phyloP scores from a whole-genome alignment of 2,113 vertebrate species.

The Lota lota region DNA sequence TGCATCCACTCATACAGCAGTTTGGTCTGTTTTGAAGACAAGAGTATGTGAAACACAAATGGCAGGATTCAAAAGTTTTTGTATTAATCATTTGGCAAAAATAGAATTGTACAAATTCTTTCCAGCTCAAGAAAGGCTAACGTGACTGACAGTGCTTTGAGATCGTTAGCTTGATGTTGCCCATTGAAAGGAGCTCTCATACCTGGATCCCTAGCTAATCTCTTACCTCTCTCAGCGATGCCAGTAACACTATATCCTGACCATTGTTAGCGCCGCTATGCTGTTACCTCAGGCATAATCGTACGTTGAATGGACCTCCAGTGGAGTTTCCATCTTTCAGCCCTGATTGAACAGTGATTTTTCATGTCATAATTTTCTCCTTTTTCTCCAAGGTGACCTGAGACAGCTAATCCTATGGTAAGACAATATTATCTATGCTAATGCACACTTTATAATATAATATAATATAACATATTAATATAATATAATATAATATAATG shows the following conservation, averaged over 20 bases:
- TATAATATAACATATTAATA: background rate
- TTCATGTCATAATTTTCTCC: constrained; percentile 16
- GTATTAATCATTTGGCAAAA: no score
- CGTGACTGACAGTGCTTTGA: constrained; percentile 64
- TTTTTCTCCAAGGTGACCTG: constrained; percentile 76
- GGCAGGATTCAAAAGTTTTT: no score
- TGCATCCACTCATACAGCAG: no score
- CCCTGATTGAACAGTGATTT: constrained; percentile 56
- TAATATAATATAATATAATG: background rate
- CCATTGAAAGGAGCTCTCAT: constrained; percentile 56
- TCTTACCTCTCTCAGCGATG: constrained; percentile 65
- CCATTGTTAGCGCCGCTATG: constrained; percentile 64
- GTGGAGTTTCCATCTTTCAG: constrained; percentile 42
- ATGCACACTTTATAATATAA: background rate
- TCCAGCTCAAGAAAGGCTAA: constrained; percentile 35
- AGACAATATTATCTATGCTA: constrained; percentile 39
- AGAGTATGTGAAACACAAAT: no score
- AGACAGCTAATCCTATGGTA: constrained; percentile 86
- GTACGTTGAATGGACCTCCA: constrained; percentile 30
- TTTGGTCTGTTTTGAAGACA: no score
- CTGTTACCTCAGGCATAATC: constrained; percentile 50
- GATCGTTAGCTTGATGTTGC: constrained; percentile 57
- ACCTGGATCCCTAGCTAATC: constrained; percentile 52
- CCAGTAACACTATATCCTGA: constrained; percentile 67
- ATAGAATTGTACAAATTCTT: background rate